Conservation (phyloP, 2,888 invertebrate genomes). For the Tiliacea aurago region DNA sequence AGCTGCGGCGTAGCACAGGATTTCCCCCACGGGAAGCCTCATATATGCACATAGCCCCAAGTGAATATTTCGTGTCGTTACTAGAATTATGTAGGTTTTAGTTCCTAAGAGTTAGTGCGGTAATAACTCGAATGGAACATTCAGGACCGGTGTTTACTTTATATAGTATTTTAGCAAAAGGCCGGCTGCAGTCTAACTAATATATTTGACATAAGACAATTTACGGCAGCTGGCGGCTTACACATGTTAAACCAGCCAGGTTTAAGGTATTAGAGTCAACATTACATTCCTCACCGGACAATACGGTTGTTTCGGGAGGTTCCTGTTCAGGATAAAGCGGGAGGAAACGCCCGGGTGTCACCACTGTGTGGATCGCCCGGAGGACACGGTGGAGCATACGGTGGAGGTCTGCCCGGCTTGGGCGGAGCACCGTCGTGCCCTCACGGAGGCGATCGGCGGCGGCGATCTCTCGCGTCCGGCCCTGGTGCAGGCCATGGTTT, state of each 20-base stretch:
- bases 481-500: too few species aligned
- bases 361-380: too few species aligned
- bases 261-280: neutral
- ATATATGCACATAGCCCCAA: constrained; percentile 18
- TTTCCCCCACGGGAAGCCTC: constrained; percentile 40
- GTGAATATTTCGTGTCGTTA: constrained; percentile 21
- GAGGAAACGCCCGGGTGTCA: too few species aligned
- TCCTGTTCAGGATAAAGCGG: too few species aligned
- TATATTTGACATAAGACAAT: neutral
- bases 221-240: neutral
- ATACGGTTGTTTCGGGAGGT: too few species aligned
- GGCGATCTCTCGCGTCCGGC: too few species aligned
- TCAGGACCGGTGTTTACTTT: neutral
- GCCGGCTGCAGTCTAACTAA: neutral
- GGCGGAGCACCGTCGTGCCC: too few species aligned
- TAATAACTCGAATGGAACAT: constrained; percentile 3
- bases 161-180: constrained; percentile 5
- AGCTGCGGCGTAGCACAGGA: constrained; percentile 37
- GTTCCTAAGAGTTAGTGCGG: constrained; percentile 11
- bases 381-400: too few species aligned
- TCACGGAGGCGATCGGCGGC: too few species aligned
- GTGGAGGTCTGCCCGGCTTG: too few species aligned
- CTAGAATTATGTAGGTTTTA: constrained; percentile 14
- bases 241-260: neutral
- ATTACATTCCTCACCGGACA: too few species aligned